These are phyloP conservation scores for Danio jaintianensis DNA, from an alignment of 2,797 vertebrate species.

Conservation along the genomic window DNA sequence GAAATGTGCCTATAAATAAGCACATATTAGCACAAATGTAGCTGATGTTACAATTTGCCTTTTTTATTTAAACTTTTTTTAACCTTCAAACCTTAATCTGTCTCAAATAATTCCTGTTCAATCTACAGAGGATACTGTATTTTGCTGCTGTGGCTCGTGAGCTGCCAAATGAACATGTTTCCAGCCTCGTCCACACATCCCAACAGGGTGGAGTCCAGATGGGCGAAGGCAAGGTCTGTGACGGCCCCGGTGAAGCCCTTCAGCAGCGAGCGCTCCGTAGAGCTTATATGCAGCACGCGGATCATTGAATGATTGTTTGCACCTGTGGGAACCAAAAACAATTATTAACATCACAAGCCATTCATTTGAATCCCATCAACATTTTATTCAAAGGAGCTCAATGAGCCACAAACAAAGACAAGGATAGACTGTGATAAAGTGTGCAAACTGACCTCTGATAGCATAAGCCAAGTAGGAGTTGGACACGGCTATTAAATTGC, in stretches of 20 bases:
- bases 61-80: too few relatives aligned
- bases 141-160: conserved; percentile 88
- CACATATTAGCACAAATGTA: too few relatives aligned
- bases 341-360: not conserved
- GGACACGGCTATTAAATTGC: conserved; percentile 96
- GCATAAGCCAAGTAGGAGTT: conserved; percentile 96
- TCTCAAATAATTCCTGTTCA: not conserved
- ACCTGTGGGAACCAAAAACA: conserved; percentile 72
- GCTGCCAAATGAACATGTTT: conserved; percentile 95
- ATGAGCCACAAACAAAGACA: not conserved
- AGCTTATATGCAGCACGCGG: conserved; percentile 90
- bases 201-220: conserved; percentile 93
- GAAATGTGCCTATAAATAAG: too few relatives aligned
- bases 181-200: conserved; percentile 97
- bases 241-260: conserved; percentile 95
- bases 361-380: not conserved
- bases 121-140: conserved; percentile 90
- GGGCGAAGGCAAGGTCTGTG: conserved; percentile 97
- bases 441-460: conserved; percentile 88
- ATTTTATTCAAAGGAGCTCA: conserved; percentile 6
- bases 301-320: conserved; percentile 95
- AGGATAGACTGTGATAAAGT: not conserved
- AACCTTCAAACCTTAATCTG: not conserved
- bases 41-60: too few relatives aligned
- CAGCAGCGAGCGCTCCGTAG: conserved; percentile 89